Percentiles rank a stretch among this genome's conserved stretches.
Evolutionary conservation across 1,140 invertebrate species (phyloP).

Genomic region (Diachasma alloeum): DNA sequence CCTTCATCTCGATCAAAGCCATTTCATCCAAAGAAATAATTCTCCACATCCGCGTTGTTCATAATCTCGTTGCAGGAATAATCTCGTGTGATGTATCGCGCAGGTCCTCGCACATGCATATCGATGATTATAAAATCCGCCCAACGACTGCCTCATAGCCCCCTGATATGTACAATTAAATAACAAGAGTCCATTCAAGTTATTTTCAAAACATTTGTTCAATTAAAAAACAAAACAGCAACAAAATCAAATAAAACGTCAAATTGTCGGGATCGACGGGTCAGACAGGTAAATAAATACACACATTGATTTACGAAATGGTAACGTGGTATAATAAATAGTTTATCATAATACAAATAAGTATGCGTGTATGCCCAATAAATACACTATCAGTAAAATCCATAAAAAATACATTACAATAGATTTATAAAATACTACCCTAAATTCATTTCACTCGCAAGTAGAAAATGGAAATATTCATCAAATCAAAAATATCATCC

Average conservation of each 20-base stretch:
- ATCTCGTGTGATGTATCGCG: conserved; percentile 13
- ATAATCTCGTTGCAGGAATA: background rate
- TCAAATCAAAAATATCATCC: background rate
- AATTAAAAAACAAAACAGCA: background rate
- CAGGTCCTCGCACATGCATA: conserved; percentile 19
- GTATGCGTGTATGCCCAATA: conserved; percentile 47
- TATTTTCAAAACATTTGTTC: background rate
- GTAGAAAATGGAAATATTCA: background rate
- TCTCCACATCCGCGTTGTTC: too few relatives aligned
- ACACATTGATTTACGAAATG: conserved; percentile 44
- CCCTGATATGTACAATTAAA: conserved; percentile 35
- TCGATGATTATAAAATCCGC: conserved; percentile 15
- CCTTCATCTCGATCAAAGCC: too few relatives aligned
- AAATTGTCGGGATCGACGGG: conserved; percentile 42
- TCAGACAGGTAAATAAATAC: conserved; percentile 54
- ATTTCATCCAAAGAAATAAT: too few relatives aligned
- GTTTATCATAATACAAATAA: conserved; percentile 44
- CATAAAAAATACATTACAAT: conserved; percentile 17
- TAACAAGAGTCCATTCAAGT: background rate
- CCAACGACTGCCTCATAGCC: conserved; percentile 14
- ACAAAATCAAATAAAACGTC: conserved; percentile 20
- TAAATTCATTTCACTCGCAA: background rate
- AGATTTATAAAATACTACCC: background rate
- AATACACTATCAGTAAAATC: conserved; percentile 47
- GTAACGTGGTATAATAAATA: conserved; percentile 60